Evolutionary conservation across 2,113 vertebrate genomes (phyloP).

Genomic region (Cyanistes caeruleus): DNA sequence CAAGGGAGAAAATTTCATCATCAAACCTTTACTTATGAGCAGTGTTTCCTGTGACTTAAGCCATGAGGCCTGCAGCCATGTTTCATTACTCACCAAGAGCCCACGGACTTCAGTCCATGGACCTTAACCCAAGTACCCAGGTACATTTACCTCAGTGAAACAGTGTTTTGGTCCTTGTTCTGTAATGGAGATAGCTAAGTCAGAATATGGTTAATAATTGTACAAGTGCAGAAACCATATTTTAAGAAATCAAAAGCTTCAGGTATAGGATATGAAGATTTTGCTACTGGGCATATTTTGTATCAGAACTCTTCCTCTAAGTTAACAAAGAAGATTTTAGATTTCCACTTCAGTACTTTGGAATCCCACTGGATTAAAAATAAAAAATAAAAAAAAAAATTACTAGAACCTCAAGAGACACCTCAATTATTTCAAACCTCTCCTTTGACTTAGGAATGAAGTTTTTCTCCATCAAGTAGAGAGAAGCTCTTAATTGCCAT

Average conservation of each 20-base stretch:
- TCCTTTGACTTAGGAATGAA: background rate
- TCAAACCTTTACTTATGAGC: background rate
- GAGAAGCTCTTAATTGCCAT: background rate
- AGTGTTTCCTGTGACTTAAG: accelerated
- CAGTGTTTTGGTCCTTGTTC: background rate
- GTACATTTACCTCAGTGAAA: background rate
- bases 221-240: background rate
- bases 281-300: background rate
- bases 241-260: background rate
- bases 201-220: background rate
- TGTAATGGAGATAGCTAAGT: background rate
- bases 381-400: background rate
- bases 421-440: background rate
- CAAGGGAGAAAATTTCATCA: background rate
- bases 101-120: background rate
- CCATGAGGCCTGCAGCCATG: background rate
- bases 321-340: background rate
- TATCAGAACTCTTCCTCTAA: background rate
- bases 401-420: background rate
- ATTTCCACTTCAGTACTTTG: background rate
- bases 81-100: background rate
- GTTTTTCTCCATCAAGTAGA: background rate
- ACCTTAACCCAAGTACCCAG: background rate
- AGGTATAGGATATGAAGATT: background rate
- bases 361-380: background rate